Evolutionary conservation across 2,113 vertebrate genomes (phyloP).

Genomic region (Hassar affinis): DNA sequence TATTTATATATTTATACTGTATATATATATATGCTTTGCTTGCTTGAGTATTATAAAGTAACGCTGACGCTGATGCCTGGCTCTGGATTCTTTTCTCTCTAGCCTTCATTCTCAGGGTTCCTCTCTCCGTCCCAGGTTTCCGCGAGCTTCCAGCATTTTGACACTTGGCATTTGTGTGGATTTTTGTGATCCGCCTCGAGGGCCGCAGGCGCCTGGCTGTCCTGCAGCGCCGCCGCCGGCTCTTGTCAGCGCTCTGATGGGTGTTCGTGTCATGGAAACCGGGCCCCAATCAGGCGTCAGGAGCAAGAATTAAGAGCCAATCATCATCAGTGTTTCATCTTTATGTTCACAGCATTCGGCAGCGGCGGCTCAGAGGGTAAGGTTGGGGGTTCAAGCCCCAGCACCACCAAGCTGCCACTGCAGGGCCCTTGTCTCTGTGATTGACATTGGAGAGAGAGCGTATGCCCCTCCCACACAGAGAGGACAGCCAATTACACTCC

Average conservation of each 20-base stretch:
- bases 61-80: not conserved
- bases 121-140: not conserved
- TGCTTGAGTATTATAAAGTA: not conserved
- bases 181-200: not conserved
- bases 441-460: not conserved
- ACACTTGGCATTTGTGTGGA: not conserved
- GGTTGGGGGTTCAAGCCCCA: too few relatives aligned
- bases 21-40: too few relatives aligned
- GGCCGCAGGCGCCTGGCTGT: not conserved
- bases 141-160: not conserved
- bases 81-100: not conserved
- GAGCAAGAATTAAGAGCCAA: not conserved
- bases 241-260: not conserved
- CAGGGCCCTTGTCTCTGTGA: not conserved
- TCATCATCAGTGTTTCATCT: too few relatives aligned
- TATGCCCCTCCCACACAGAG: not conserved
- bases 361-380: too few relatives aligned
- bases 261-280: not conserved
- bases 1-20: too few relatives aligned
- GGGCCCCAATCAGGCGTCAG: not conserved
- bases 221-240: not conserved
- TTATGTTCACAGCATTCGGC: not conserved
- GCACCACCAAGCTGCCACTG: too few relatives aligned
- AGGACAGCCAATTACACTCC: not conserved
- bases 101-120: too few relatives aligned